Conservation (phyloP, 2,888 invertebrate species). For the Amiota mariae region DNA sequence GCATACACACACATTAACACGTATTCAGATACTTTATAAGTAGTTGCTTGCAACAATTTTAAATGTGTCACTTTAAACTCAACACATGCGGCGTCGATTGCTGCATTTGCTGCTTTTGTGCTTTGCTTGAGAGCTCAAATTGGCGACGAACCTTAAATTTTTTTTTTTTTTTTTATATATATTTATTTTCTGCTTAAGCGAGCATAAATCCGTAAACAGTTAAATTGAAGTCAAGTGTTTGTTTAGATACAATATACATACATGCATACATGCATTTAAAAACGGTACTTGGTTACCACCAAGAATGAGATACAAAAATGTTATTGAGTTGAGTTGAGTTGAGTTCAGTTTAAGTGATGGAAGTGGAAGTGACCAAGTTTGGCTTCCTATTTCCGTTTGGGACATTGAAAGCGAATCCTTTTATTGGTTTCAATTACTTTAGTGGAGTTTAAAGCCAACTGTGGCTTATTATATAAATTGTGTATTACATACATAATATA, state of each 20-base stretch:
- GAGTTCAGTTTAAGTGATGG: not conserved
- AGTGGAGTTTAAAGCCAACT: not conserved
- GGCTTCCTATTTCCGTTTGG: constrained; percentile 61
- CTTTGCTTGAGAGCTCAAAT: too few relatives aligned
- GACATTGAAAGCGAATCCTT: constrained; percentile 32
- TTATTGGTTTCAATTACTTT: constrained; percentile 25
- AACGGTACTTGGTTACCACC: not conserved
- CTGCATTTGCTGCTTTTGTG: too few relatives aligned
- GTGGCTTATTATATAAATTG: not conserved
- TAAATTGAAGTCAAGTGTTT: constrained; percentile 50
- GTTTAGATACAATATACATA: constrained; percentile 32
- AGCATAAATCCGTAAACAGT: constrained; percentile 67
- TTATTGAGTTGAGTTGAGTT: not conserved
- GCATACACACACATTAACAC: too few relatives aligned
- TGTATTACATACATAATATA: too few relatives aligned
- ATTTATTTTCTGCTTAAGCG: constrained; percentile 60
- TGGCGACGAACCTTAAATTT: too few relatives aligned
- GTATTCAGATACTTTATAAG: too few relatives aligned
- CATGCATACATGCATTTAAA: not conserved
- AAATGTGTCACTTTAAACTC: too few relatives aligned
- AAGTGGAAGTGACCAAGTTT: not conserved
- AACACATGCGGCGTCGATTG: too few relatives aligned
- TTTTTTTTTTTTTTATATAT: too few relatives aligned
- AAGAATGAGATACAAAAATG: constrained; percentile 5
- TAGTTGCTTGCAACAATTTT: too few relatives aligned